phyloP scores from a whole-genome alignment of 2,888 invertebrate genomes.

The Bursaphelenchus okinawaensis region DNA sequence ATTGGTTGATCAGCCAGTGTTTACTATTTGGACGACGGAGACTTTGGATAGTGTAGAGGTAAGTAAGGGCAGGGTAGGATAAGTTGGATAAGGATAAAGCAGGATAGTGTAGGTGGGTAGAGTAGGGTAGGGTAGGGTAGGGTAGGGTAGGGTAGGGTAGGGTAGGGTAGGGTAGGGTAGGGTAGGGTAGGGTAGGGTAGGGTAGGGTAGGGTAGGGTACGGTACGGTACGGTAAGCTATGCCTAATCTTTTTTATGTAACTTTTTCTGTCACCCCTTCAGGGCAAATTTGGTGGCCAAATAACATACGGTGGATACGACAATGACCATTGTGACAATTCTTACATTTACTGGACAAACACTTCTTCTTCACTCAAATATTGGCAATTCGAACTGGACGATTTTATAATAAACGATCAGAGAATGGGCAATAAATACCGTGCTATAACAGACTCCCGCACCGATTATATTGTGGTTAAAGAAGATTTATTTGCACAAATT shows the following conservation, averaged over 20 bases:
- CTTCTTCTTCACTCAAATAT: too few species aligned
- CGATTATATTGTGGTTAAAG: too few species aligned
- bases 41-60: background rate
- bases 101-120: background rate
- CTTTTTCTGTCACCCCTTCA: background rate
- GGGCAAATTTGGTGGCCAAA: background rate
- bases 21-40: constrained; percentile 6
- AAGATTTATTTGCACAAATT: too few species aligned
- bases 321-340: background rate
- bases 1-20: background rate
- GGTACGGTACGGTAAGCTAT: too few species aligned
- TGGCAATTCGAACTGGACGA: background rate
- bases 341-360: background rate
- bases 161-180: too few species aligned
- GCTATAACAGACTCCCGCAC: background rate
- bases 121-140: too few species aligned
- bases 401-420: background rate
- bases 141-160: too few species aligned
- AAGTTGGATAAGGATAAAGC: background rate
- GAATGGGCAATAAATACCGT: background rate
- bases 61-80: too few species aligned
- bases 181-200: too few species aligned
- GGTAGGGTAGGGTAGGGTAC: too few species aligned
- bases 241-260: too few species aligned
- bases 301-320: background rate